Base-by-base conservation (phyloP, 2,113 vertebrate species). In the Notarius lentiginosus region DNA sequence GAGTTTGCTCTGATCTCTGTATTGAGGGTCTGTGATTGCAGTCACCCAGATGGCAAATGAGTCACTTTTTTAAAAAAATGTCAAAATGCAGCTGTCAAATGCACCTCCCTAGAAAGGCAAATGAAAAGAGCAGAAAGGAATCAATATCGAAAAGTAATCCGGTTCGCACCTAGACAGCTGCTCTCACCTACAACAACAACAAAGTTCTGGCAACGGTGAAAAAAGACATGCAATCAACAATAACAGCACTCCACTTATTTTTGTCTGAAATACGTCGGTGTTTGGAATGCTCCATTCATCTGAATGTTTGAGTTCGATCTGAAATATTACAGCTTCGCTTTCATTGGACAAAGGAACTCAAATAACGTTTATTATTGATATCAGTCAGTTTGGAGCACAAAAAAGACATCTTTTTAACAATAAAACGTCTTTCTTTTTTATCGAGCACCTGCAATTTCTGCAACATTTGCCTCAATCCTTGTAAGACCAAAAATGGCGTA, bases 291-390 rank as follows among this genome's bases (percentile, higher is more conserved):
- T 91, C 89, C 90, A 92, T 92, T 93, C 90, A 90, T 75, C 27
- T 91, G 88, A 92, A 89, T 87, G 91, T 89, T 92, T 82, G 91
- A 91, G 91, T 79, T 88, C 88, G 90, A 92, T 87, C 86, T 87
- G 87, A 88, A 90, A 87, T 87, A 89, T 88, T 90, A 90, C 82
- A 86, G 85, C 55, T 75, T 89, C 90, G 61, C 90, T 87, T 88
- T 90, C 18, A 49, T 61, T 80, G 68, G 79, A 82, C 66, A 75
- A 75, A 87, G 7, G 24, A 27, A 30, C 53, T 15, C 41, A 73
- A 55, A 75, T 49, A 22, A 82, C 47, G 75, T 75, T 60, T 22
- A 70, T 63, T 87, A 93, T 93, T 90, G 93, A 94, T 94, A 90
- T 79, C n/a, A 70, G 41, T 41, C 66, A 34, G n/a, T 51, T 20